Base-by-base conservation (phyloP, 2,888 invertebrate species). In the Euplagia quadripunctaria region DNA sequence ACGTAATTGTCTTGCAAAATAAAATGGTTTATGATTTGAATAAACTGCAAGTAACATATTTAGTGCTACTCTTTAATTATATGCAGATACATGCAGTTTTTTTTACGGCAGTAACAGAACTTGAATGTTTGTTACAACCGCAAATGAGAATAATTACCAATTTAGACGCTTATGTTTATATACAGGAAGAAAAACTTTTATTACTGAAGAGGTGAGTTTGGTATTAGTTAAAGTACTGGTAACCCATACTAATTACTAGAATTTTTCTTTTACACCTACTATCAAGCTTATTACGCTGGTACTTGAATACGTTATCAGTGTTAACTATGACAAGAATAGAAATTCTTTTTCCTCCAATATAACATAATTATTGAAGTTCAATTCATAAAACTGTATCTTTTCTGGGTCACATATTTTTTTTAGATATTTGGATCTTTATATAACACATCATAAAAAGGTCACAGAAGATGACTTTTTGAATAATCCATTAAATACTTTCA, bases 381-480 rank as follows among this genome's bases (percentile, higher is more conserved):
- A 55, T 55, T 55, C 9, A n/a, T n/a, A 3, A 55, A 55, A 55
- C n/a, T n/a, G n/a, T 8, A 43, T 55, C 4, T 5, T 43, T 46
- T 9, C 2, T 9, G 6, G 6, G 3, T n/a, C 4, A n/a, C 2
- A n/a, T n/a, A 6, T 11, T 17, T 42, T 8, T 67, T 67, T 41
- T n/a, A 67, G 67, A 41, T 67, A 67, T 67, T 42, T 67, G 51
- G 17, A 52, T 52, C 51, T 67, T 41, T 67, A 52, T 51, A 42
- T 17, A 17, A 51, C 17, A 67, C 17, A 42, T 41, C 41, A 67
- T 41, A 67, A n/a, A 67, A 41, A n/a, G 12, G 52, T 41, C 4
- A 52, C 52, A 12, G 67, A 67, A 41, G 17, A 52, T 1, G 52
- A 41, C 52, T 52, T 52, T 17, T 4, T 51, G 17, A 4, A 11